Evolutionary conservation across 2,888 invertebrate species (phyloP), one percentile per base, ranked within the genome.

Genomic region (Willowsia nigromaculata): DNA sequence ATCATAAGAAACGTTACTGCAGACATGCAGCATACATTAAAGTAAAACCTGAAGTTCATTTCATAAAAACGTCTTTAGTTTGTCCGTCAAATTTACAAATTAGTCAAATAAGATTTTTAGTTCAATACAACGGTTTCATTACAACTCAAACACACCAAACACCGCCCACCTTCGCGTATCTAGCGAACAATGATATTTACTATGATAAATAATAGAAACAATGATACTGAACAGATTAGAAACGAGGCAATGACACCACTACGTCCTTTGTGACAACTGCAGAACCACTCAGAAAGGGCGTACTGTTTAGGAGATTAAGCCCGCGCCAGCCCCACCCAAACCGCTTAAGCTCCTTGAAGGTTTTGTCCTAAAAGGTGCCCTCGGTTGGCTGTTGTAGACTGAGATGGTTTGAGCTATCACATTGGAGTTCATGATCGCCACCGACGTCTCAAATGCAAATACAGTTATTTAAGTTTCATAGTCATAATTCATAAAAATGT

Each of bases 111-210:
- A n/a, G n/a, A n/a, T n/a, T n/a, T n/a, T n/a, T n/a, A n/a, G n/a
- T n/a, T n/a, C n/a, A n/a, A n/a, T n/a, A n/a, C n/a, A n/a, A n/a
- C n/a, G n/a, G n/a, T n/a, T n/a, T n/a, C n/a, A n/a, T n/a, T n/a
- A n/a, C n/a, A n/a, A n/a, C n/a, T n/a, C n/a, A n/a, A n/a, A 40
- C 53, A 53, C 25, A 62, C 62, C 62, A 62, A 62, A 62, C 62
- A 62, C 62, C 62, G 62, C 62, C 62, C 62, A 62, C 62, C 62
- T 65, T 65, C 65, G 65, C 65, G n/a, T 65, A 18, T 65, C 7
- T 33, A 30, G 65, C 65, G 65, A 65, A 65, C 37, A 65, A 30
- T 30, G 6, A n/a, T n/a, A n/a, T n/a, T n/a, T n/a, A n/a, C n/a
- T n/a, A n/a, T n/a, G 56, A 56, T 5, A 56, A 56, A 22, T 56